Evolutionary conservation across 1,140 invertebrate species (phyloP).

Genomic region (Drosophila varians): DNA sequence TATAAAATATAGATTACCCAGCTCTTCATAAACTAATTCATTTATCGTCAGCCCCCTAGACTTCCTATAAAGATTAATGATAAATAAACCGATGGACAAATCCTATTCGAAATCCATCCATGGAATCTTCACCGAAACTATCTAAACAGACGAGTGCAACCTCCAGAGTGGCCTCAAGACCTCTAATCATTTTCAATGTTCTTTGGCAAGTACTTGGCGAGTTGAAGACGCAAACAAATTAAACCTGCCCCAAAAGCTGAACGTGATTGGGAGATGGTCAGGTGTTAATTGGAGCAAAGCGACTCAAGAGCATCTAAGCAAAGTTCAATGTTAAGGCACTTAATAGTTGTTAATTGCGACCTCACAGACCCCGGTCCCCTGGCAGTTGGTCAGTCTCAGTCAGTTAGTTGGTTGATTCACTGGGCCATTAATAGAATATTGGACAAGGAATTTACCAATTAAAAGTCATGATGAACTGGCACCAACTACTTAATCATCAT

Average conservation of each 20-base stretch:
- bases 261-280: conserved; percentile 24
- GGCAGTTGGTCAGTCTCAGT: conserved; percentile 14
- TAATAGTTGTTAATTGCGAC: conserved; percentile 41
- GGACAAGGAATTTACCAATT: conserved; percentile 40
- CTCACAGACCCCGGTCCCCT: background rate
- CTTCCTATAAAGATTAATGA: background rate
- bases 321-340: conserved; percentile 48
- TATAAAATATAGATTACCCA: too few species aligned
- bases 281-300: conserved; percentile 43
- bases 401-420: conserved; percentile 13
- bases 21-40: background rate
- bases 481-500: conserved; percentile 36
- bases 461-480: conserved; percentile 46
- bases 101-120: background rate
- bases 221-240: background rate
- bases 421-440: conserved; percentile 38
- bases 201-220: background rate
- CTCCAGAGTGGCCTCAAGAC: conserved; percentile 2
- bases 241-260: conserved; percentile 11
- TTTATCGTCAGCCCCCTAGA: background rate
- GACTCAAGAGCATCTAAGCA: conserved; percentile 31
- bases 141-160: conserved; percentile 27
- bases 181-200: conserved; percentile 35
- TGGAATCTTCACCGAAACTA: conserved; percentile 6
- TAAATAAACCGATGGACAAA: background rate